Conservation (phyloP, 2,797 vertebrate genomes). For the Muscicapa comitata region DNA sequence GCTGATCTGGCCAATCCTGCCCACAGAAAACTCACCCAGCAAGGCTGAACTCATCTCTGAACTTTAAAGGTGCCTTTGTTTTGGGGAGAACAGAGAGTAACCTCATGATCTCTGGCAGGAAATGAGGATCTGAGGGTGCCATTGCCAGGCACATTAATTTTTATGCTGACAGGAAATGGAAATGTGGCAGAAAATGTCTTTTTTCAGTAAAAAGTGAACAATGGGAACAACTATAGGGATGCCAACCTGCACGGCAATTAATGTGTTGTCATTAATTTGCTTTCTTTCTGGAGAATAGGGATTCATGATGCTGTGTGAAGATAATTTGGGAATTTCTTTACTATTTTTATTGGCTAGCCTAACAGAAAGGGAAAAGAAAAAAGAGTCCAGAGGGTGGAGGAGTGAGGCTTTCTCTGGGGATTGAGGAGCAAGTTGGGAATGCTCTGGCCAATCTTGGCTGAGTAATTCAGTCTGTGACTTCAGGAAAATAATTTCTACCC, state of each 20-base stretch:
- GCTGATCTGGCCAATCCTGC: neutral
- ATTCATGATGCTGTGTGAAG: neutral
- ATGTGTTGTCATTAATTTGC: neutral
- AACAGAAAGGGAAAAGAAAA: neutral
- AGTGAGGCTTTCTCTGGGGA: neutral
- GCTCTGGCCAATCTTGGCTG: neutral
- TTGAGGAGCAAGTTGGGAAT: neutral
- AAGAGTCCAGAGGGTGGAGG: neutral
- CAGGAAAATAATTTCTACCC: neutral
- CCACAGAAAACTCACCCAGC: neutral
- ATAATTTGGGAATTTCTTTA: neutral
- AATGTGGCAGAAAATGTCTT: neutral
- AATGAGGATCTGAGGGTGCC: neutral
- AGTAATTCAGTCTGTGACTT: neutral
- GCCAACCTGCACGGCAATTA: neutral
- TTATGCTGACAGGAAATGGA: neutral
- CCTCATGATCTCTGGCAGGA: neutral
- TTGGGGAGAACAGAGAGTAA: neutral
- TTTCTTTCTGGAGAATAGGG: neutral
- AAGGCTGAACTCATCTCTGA: neutral
- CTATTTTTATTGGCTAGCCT: neutral
- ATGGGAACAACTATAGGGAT: accelerated
- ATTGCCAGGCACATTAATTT: neutral
- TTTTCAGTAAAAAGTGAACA: neutral
- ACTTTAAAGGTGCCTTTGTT: neutral